phyloP scores from a whole-genome alignment of 2,113 vertebrate species.

The Hippocampus mohnikei region DNA sequence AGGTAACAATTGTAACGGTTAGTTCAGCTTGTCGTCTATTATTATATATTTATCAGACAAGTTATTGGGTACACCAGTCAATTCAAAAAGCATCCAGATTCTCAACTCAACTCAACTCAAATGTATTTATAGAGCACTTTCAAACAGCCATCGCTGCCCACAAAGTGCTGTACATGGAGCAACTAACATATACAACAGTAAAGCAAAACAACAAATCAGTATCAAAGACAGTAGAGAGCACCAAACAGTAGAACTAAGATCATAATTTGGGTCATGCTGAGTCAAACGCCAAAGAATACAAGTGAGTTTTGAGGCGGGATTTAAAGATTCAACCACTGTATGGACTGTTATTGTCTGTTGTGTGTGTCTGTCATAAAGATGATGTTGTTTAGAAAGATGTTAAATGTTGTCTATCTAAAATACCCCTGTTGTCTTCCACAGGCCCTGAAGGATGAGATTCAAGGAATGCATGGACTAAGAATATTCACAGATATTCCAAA shows the following conservation, averaged over 20 bases:
- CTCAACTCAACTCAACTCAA: too few species aligned
- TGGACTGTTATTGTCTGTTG: neutral
- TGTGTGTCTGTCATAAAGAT: neutral
- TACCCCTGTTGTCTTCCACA: constrained; percentile 33
- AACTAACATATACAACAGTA: too few species aligned
- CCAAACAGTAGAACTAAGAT: too few species aligned
- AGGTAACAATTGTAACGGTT: constrained; percentile 66
- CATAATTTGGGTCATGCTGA: too few species aligned
- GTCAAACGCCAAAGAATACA: too few species aligned
- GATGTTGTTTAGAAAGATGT: neutral
- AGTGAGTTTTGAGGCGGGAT: too few species aligned
- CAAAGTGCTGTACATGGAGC: too few species aligned
- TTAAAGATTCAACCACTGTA: neutral
- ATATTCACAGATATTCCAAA: constrained; percentile 76
- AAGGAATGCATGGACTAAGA: constrained; percentile 77
- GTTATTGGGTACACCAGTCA: neutral
- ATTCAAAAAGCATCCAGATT: neutral
- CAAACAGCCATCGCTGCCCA: too few species aligned
- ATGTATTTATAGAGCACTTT: too few species aligned
- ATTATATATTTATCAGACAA: neutral
- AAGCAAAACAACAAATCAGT: too few species aligned
- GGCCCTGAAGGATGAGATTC: constrained; percentile 78
- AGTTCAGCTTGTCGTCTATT: neutral
- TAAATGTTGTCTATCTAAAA: neutral
- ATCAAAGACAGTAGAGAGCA: too few species aligned